Evolutionary conservation across 1,140 invertebrate genomes (phyloP), one percentile per base, ranked within the genome.

Genomic region (Scylla paramamosain): DNA sequence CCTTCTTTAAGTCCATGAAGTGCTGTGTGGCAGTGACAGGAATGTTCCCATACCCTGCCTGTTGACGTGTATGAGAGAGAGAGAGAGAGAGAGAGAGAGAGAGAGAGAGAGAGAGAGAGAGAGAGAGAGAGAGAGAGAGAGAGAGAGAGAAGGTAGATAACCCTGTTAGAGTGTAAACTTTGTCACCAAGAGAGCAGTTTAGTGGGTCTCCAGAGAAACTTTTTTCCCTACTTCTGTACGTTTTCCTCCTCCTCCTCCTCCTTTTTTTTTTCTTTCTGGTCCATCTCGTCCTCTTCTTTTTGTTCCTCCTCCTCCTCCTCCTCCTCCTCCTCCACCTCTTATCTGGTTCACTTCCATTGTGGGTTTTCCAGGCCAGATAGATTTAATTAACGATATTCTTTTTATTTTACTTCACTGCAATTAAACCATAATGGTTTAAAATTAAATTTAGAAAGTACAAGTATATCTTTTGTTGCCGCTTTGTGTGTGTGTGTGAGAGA

Each of bases 151-250:
- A 20, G 20, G 52, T 59, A 59, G 67, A 77, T 77, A 77, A 77
- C 67, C 67, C 67, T 77, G 67, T 77, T 77, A 77, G 67, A 20
- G 25, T n/a, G 67, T 77, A 77, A 77, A 77, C 67, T 77, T 77
- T 77, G 67, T 77, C 67, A 77, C 25, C 67, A 77, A n/a, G 67
- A 77, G 25, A 77, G n/a, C 25, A 12, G 67, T 77, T 77, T 77
- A 20, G 67, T 59, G 52, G 67, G 25, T 77, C 67, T n/a, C 25
- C 1, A 77, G 25, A 77, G 16, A 77, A 77, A 2, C n/a, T 77
- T 77, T 77, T 77, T 20, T 20, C 52, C 10, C 52, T 59, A 12
- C 10, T 59, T 8, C 10, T 59, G 12, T 20, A 59, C 16, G 12
- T 59, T 20, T 20, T 59, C 67, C 25, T 77, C 20, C n/a, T 77